Evolutionary conservation across 1,140 invertebrate species (phyloP), one percentile per base, ranked within the genome.

Genomic region (Diachasmimorpha longicaudata): DNA sequence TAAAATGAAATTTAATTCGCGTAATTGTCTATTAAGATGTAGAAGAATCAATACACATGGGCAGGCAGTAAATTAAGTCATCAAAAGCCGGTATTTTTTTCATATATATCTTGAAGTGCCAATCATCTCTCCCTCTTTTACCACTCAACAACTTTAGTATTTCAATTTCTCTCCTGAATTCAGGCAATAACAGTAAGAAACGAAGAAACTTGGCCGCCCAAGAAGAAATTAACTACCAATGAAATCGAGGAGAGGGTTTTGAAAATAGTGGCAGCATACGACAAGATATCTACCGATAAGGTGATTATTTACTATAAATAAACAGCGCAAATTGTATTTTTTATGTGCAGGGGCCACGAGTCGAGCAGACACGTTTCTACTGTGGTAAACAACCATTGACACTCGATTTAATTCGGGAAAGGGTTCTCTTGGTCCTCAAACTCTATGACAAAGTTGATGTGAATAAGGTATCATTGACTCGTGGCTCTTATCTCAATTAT

Each of bases 381-480:
- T 93, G 94, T 88, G 88, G 87, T 78, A 92, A 91, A 79, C 90
- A 92, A 79, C 95, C 95, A 80, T 90, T 97, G 82, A 92, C 94
- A 76, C 89, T 97, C 84, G 93, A 96, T 81, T 90, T 95, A 83
- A 96, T 99, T 88, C 88, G 91, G 84, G 94, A 96, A 86, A 92
- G 98, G 85, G 96, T 99, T 74, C 89, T 98, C 81, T 93, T 99
- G 87, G 95, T 98, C 77, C 93, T 99, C 77, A 96, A 96, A 91
- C 93, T 98, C 79, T 99, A 96, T 91, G 97, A 99, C 91, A 99
- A 99, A 94, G 91, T 99, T 90, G 93, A 97, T 86, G 93, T 95
- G 81, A 91, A 93, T 79, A 97, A 98, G 95, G 96, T 98, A 95
- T 87, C 74, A 67, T 71, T 72, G 83, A 81, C 81, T 86, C 69